phyloP scores from a whole-genome alignment of 2,888 invertebrate genomes.

The Ectemnius cavifrons region DNA sequence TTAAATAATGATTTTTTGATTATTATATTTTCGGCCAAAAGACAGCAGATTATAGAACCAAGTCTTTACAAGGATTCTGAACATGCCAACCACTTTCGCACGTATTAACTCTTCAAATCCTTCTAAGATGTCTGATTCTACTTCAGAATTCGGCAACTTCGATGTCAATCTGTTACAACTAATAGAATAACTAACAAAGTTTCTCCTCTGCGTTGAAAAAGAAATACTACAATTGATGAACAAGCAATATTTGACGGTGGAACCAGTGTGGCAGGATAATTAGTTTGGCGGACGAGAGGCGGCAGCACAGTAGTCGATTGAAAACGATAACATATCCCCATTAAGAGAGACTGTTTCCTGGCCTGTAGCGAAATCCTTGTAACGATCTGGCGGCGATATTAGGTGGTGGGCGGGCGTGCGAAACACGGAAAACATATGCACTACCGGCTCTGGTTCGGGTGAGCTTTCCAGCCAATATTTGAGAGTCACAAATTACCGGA shows the following conservation, averaged over 20 bases:
- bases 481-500: constrained; percentile 51
- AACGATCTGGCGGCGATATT: constrained; percentile 33
- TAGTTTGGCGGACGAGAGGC: constrained; percentile 21
- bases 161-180: too few relatives aligned
- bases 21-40: too few relatives aligned
- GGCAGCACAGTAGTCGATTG: constrained; percentile 9
- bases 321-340: constrained; percentile 35
- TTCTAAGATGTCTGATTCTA: too few relatives aligned
- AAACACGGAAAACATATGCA: constrained; percentile 48
- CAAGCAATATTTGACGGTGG: constrained; percentile 4
- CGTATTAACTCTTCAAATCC: too few relatives aligned
- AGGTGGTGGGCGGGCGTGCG: constrained; percentile 7
- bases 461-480: constrained; percentile 48
- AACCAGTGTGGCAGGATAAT: constrained; percentile 19
- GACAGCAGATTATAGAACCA: too few relatives aligned
- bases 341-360: constrained; percentile 26
- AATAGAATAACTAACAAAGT: too few relatives aligned
- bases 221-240: too few relatives aligned
- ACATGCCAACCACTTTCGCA: too few relatives aligned
- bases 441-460: not conserved
- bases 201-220: too few relatives aligned
- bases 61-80: too few relatives aligned
- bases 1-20: too few relatives aligned
- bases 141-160: too few relatives aligned
- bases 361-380: constrained; percentile 10